Conservation (phyloP, 2,113 vertebrate species). For the Alexandromys fortis region DNA sequence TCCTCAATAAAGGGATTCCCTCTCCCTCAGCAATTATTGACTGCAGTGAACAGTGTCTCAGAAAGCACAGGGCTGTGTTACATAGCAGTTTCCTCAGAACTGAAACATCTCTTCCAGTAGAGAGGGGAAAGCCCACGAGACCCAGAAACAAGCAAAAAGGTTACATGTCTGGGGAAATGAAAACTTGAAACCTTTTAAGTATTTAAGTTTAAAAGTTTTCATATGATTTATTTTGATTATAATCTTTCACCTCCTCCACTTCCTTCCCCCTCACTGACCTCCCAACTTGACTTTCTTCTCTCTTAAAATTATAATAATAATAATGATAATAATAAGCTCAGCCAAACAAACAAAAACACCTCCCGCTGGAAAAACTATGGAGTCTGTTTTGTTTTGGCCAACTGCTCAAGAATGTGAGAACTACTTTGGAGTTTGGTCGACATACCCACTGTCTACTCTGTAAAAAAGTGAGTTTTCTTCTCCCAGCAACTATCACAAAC, state of each 20-base stretch:
- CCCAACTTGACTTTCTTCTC: not conserved
- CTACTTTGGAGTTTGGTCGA: not conserved
- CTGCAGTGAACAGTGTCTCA: not conserved
- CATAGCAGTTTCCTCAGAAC: not conserved
- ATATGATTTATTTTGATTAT: not conserved
- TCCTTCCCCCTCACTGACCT: not conserved
- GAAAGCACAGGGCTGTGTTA: no score
- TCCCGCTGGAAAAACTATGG: not conserved
- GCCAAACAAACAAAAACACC: not conserved
- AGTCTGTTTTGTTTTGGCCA: not conserved
- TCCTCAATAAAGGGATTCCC: not conserved
- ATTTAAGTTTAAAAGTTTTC: not conserved
- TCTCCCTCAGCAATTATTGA: not conserved
- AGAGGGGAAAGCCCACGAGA: not conserved
- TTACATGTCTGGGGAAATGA: not conserved
- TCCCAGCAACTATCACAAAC: not conserved
- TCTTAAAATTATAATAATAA: no score
- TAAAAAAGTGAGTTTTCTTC: not conserved
- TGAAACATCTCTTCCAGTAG: not conserved
- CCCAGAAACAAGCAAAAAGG: not conserved
- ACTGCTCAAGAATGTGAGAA: not conserved
- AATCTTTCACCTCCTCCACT: not conserved
- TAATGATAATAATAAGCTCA: not conserved
- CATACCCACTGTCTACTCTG: not conserved
- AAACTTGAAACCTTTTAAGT: not conserved